These are phyloP conservation scores for Lycophotia porphyrea DNA, from an alignment of 2,888 invertebrate genomes.

Conservation along the genomic window DNA sequence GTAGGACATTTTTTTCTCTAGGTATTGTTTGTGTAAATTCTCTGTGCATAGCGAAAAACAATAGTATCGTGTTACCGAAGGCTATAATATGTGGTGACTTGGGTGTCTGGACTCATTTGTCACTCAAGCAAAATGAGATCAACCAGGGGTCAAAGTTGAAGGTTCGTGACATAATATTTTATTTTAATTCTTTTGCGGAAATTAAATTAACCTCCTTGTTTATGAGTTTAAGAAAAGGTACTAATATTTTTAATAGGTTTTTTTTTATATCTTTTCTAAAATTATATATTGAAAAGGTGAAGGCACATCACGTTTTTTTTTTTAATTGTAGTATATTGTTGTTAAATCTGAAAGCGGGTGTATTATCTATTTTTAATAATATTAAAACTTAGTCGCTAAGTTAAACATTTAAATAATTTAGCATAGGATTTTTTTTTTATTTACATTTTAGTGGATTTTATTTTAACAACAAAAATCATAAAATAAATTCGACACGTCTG, in stretches of 20 bases:
- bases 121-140: constrained; percentile 65
- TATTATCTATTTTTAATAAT: neutral
- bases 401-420: neutral
- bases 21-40: constrained; percentile 48
- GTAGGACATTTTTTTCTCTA: constrained; percentile 31
- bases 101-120: constrained; percentile 73
- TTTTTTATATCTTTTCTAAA: neutral
- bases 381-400: neutral
- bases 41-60: constrained; percentile 58
- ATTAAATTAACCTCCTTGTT: neutral
- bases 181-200: neutral
- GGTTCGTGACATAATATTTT: constrained; percentile 49
- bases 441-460: neutral
- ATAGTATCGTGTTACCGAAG: constrained; percentile 48
- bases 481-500: neutral
- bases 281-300: neutral
- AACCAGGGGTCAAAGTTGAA: constrained; percentile 67
- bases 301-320: too few species aligned
- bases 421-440: neutral
- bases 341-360: neutral
- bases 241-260: neutral
- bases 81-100: constrained; percentile 69
- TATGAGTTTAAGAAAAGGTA: neutral
- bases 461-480: neutral
- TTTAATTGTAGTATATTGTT: neutral